These are phyloP conservation scores for Hystrix brachyura DNA, from an alignment of 2,113 vertebrate genomes.

Conservation along the genomic window DNA sequence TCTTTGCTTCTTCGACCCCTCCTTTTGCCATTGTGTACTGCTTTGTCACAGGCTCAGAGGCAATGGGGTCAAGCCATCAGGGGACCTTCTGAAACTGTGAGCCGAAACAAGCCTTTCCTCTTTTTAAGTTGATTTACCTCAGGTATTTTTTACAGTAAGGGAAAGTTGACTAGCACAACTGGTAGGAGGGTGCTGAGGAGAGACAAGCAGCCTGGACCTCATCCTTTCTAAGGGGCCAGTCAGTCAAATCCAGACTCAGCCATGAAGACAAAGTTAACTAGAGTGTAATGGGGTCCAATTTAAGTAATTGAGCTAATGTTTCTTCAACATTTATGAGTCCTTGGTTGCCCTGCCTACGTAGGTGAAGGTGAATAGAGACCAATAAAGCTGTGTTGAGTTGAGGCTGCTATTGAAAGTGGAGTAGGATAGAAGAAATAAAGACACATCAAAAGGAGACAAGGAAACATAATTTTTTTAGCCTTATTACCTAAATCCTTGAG, in stretches of 20 bases:
- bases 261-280: background rate
- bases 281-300: background rate
- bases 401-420: background rate
- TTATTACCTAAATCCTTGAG: background rate
- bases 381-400: background rate
- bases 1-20: background rate
- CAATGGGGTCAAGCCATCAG: background rate
- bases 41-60: background rate
- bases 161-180: background rate
- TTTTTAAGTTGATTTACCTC: background rate
- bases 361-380: background rate
- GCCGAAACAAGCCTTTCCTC: background rate
- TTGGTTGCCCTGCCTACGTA: background rate
- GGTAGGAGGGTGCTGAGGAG: background rate
- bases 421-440: background rate
- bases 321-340: background rate
- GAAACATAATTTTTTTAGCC: background rate
- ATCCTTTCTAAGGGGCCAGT: background rate
- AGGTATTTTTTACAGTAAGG: background rate
- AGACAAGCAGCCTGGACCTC: background rate
- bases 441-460: background rate
- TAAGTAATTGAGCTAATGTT: background rate
- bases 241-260: background rate
- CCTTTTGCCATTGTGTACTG: background rate
- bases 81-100: background rate